Evolutionary conservation across 1,140 invertebrate genomes (phyloP).

Genomic region (Microplitis mediator): DNA sequence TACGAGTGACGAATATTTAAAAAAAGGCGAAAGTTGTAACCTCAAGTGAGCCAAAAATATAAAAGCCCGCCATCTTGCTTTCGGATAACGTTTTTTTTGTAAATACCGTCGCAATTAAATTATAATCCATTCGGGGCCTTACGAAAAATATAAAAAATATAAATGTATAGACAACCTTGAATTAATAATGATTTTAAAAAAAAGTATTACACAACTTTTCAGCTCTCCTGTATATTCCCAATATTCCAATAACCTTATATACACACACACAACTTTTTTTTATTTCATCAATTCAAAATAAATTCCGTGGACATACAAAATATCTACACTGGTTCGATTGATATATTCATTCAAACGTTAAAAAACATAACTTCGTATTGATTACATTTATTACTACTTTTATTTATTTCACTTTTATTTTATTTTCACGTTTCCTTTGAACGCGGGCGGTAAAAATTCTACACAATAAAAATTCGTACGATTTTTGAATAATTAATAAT

Average conservation of each 20-base stretch:
- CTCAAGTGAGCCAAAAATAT: conserved; percentile 60
- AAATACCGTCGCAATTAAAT: conserved; percentile 1
- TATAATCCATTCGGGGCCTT: not conserved
- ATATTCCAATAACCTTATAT: not conserved
- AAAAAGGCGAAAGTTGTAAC: conserved; percentile 34
- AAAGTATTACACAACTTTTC: not conserved
- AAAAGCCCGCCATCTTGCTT: conserved; percentile 61
- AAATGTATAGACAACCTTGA: not conserved
- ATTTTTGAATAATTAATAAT: too few species aligned
- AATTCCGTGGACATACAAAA: not conserved
- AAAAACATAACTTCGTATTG: not conserved
- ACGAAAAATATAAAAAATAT: not conserved
- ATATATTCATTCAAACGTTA: not conserved
- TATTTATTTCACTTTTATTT: not conserved
- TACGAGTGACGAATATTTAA: conserved; percentile 16
- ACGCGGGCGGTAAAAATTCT: not conserved
- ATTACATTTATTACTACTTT: not conserved
- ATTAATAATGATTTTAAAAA: not conserved
- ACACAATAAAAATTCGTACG: too few species aligned
- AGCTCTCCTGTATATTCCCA: not conserved
- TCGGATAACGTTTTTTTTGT: not conserved
- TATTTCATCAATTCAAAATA: not conserved
- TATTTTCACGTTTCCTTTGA: not conserved
- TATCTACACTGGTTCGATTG: not conserved
- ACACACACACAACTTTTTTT: not conserved